Percentiles rank a stretch among this genome's conserved stretches.
Evolutionary conservation across 2,888 invertebrate genomes (phyloP).

Genomic region (Dorcus hopei): DNA sequence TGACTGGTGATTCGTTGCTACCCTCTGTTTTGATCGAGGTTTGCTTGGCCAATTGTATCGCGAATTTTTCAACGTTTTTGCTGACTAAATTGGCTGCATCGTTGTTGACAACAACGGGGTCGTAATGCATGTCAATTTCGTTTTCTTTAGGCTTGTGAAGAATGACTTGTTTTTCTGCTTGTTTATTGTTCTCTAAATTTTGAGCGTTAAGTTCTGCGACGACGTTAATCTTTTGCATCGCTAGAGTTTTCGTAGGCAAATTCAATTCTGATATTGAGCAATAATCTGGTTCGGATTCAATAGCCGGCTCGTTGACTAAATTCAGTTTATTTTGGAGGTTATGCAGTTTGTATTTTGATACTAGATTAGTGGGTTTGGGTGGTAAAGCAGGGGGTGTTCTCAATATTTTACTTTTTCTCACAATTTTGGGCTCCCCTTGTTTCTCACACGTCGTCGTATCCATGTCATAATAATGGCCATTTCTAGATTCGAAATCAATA

Average conservation of each 20-base stretch:
- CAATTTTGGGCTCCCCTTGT: conserved; percentile 30
- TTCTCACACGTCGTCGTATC: conserved; percentile 49
- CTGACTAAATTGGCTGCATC: conserved; percentile 34
- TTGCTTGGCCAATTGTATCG: conserved; percentile 43
- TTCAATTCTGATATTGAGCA: conserved; percentile 75
- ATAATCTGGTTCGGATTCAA: conserved; percentile 65
- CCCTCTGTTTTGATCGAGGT: conserved; percentile 36
- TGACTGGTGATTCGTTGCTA: conserved; percentile 11
- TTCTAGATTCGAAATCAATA: conserved; percentile 52
- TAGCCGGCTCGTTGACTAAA: conserved; percentile 24
- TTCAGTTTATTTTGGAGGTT: conserved; percentile 33
- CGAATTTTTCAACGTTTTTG: conserved; percentile 44
- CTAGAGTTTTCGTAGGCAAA: conserved; percentile 41
- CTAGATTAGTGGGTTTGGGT: conserved; percentile 73
- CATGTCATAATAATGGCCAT: conserved; percentile 61
- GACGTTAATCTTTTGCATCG: conserved; percentile 40
- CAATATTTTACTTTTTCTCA: conserved; percentile 54
- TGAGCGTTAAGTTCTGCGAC: conserved; percentile 43
- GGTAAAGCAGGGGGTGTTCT: conserved; percentile 73
- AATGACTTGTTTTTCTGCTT: conserved; percentile 27
- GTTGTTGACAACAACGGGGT: conserved; percentile 23
- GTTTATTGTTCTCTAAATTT: conserved; percentile 35
- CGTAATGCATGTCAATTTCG: conserved; percentile 22
- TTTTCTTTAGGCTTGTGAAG: conserved; percentile 19
- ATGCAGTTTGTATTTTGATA: conserved; percentile 63